phyloP scores from a whole-genome alignment of 2,113 vertebrate genomes.

The Gallinago jamesoni region DNA sequence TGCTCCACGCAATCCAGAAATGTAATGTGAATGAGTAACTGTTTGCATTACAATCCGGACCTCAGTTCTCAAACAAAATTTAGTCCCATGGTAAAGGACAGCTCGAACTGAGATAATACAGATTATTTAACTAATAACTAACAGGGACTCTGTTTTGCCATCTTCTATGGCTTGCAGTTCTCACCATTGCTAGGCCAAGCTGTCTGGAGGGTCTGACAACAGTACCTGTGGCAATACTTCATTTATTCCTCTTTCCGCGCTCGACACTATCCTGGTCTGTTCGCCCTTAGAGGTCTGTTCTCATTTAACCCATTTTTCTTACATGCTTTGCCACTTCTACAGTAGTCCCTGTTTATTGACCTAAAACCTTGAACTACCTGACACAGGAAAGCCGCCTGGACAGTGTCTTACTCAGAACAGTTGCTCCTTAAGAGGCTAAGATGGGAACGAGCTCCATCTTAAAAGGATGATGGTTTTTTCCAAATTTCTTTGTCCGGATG shows the following conservation, averaged over 20 bases:
- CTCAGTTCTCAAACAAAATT: not conserved
- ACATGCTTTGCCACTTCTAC: not conserved
- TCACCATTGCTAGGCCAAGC: not conserved
- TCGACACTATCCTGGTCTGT: not conserved
- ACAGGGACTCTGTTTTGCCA: not conserved
- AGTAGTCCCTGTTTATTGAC: not conserved
- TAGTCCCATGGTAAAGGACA: not conserved
- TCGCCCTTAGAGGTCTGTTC: not conserved
- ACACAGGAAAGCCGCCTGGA: not conserved
- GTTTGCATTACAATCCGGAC: not conserved
- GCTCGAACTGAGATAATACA: not conserved
- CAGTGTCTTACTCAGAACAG: not conserved
- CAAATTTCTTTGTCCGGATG: not conserved
- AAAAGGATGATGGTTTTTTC: accelerated
- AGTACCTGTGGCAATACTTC: not conserved
- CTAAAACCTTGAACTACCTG: not conserved
- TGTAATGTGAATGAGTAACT: not conserved
- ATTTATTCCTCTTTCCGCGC: not conserved
- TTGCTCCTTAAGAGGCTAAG: not conserved
- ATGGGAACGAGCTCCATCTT: not conserved
- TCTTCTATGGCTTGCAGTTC: not conserved
- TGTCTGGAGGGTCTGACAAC: not conserved
- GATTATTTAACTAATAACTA: not conserved
- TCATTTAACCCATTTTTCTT: not conserved
- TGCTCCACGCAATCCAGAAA: not conserved